Evolutionary conservation across 2,797 vertebrate species (phyloP).

Genomic region (Amblyopsis hoosieri): DNA sequence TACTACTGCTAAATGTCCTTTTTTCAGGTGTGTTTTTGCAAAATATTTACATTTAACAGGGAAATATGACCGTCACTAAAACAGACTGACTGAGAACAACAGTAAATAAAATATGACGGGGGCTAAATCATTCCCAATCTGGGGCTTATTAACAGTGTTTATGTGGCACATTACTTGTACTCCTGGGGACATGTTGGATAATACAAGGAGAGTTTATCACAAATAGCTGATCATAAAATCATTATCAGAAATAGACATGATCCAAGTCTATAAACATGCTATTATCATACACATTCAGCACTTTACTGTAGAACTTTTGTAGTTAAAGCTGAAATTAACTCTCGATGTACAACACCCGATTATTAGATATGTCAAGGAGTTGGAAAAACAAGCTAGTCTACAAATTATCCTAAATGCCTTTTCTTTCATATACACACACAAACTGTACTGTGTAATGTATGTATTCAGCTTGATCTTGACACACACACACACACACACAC

Average conservation of each 20-base stretch:
- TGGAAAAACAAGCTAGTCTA: too few species aligned
- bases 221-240: neutral
- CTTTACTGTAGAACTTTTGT: too few species aligned
- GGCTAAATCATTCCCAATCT: constrained; percentile 25
- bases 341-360: too few species aligned
- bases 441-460: too few species aligned
- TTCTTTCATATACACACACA: neutral
- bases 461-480: too few species aligned
- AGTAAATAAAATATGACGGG: constrained; percentile 24
- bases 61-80: constrained; percentile 46
- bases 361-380: too few species aligned
- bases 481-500: neutral
- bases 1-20: too few species aligned
- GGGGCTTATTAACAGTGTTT: constrained; percentile 34
- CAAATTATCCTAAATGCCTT: neutral
- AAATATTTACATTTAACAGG: neutral
- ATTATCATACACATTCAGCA: too few species aligned
- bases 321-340: too few species aligned
- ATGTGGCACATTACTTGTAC: constrained; percentile 27
- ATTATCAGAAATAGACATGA: neutral
- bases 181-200: neutral
- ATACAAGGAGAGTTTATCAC: constrained; percentile 10
- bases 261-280: neutral
- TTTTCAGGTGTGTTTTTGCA: too few species aligned
- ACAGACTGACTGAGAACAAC: constrained; percentile 16